Conservation (phyloP, 2,888 invertebrate species). For the Lasioglossum leucozonium region DNA sequence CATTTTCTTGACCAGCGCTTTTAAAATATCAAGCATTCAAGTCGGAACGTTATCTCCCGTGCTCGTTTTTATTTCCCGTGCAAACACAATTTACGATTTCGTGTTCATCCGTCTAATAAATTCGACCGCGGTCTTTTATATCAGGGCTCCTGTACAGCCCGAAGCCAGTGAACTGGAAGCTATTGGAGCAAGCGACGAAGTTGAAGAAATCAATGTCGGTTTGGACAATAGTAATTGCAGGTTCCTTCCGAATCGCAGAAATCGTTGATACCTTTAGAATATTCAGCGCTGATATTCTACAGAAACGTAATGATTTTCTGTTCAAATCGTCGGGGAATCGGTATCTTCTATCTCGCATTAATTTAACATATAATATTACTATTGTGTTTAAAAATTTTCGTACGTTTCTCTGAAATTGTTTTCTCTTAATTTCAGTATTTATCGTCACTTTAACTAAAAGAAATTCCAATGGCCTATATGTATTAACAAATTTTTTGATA, state of each 20-base stretch:
- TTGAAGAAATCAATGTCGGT: conserved; percentile 74
- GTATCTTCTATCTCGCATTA: neutral
- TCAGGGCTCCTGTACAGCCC: conserved; percentile 36
- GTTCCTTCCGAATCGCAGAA: conserved; percentile 7
- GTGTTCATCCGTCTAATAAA: conserved; percentile 53
- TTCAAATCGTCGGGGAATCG: neutral
- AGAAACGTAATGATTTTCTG: neutral
- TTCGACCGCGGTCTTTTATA: conserved; percentile 50
- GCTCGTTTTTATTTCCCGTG: conserved; percentile 30
- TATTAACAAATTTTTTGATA: too few species aligned
- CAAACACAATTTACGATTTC: conserved; percentile 52
- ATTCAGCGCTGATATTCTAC: neutral
- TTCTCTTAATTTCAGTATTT: too few species aligned
- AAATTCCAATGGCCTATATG: too few species aligned
- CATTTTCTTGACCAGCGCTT: conserved; percentile 7
- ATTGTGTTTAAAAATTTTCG: neutral
- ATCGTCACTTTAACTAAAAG: too few species aligned
- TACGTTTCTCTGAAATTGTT: neutral
- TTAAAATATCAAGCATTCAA: conserved; percentile 16
- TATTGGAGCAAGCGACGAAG: conserved; percentile 69
- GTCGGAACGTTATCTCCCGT: conserved; percentile 5
- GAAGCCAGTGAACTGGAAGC: conserved; percentile 64
- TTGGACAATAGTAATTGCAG: conserved; percentile 59
- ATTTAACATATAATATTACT: neutral
- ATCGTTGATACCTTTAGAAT: conserved; percentile 11